A percentile compares a stretch with the other conserved stretches of the same genome.
Evolutionary conservation across 2,113 vertebrate genomes (phyloP).

Genomic region (Trichechus manatus): DNA sequence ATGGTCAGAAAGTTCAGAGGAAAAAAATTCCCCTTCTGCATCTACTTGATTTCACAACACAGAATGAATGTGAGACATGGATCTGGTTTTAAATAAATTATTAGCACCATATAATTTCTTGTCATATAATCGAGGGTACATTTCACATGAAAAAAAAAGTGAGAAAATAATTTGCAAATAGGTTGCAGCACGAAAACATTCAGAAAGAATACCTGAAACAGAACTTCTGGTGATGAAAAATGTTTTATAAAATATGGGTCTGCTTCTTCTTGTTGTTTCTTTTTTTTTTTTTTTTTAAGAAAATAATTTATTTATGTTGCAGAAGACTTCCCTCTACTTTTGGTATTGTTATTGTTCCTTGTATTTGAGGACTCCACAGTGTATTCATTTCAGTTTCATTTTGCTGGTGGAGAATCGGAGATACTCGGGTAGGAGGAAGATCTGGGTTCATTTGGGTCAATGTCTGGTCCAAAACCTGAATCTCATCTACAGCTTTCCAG

Average conservation of each 20-base stretch:
- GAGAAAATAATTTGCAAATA: conserved; percentile 84
- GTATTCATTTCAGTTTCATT: not conserved
- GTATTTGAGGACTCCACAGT: not conserved
- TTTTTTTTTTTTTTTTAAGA: not conserved
- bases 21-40: conserved; percentile 80
- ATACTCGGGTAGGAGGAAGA: not conserved
- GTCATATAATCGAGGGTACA: conserved; percentile 84
- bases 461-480: not conserved
- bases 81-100: conserved; percentile 86
- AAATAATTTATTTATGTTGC: not conserved
- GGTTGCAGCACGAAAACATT: conserved; percentile 83
- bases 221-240: conserved; percentile 72
- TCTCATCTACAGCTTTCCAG: not conserved
- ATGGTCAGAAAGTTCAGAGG: conserved; percentile 84
- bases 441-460: not conserved
- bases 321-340: not conserved
- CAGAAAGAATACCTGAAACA: conserved; percentile 80
- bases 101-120: conserved; percentile 86
- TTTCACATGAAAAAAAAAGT: conserved; percentile 80
- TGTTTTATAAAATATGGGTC: conserved; percentile 71
- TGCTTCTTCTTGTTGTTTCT: conserved; percentile 47
- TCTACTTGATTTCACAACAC: conserved; percentile 84
- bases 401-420: conserved; percentile 37
- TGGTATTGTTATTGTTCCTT: not conserved
- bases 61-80: conserved; percentile 81